These are phyloP conservation scores for Andrena cerasifolii DNA, from an alignment of 1,140 invertebrate genomes.

Conservation along the genomic window DNA sequence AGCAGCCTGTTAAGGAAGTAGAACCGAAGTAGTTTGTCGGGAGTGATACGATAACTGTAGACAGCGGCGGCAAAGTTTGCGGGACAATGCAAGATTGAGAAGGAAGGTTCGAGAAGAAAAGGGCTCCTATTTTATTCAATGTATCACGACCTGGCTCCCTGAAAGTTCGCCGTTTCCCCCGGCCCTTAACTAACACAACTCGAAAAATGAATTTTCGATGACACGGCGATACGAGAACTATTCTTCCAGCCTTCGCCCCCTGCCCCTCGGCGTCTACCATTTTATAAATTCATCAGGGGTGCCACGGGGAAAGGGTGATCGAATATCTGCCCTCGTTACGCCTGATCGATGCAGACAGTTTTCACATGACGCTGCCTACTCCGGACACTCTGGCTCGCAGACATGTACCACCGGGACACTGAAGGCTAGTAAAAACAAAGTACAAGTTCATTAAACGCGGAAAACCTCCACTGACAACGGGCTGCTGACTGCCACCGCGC, in stretches of 20 bases:
- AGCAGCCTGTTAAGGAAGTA: too few species aligned
- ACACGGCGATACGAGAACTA: constrained; percentile 59
- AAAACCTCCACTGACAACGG: too few species aligned
- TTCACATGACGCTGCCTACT: not conserved
- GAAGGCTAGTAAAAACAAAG: too few species aligned
- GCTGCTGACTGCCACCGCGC: too few species aligned
- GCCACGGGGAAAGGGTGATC: constrained; percentile 38
- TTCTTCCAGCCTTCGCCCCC: constrained; percentile 39
- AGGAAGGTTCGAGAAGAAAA: not conserved
- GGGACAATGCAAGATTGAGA: not conserved
- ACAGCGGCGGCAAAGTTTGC: too few species aligned
- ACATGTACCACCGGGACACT: too few species aligned
- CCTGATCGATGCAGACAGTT: not conserved
- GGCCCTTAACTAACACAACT: constrained; percentile 43
- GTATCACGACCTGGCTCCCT: not conserved
- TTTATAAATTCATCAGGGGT: constrained; percentile 70
- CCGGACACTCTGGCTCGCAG: not conserved
- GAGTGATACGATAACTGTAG: too few species aligned
- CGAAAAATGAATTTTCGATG: constrained; percentile 70
- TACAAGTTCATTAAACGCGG: too few species aligned
- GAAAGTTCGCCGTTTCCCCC: constrained; percentile 13
- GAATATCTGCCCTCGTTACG: constrained; percentile 40
- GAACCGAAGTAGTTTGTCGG: too few species aligned
- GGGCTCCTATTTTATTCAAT: constrained; percentile 5
- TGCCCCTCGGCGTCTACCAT: constrained; percentile 38